Conservation (phyloP, 2,113 vertebrate species). For the Nerophis ophidion region DNA sequence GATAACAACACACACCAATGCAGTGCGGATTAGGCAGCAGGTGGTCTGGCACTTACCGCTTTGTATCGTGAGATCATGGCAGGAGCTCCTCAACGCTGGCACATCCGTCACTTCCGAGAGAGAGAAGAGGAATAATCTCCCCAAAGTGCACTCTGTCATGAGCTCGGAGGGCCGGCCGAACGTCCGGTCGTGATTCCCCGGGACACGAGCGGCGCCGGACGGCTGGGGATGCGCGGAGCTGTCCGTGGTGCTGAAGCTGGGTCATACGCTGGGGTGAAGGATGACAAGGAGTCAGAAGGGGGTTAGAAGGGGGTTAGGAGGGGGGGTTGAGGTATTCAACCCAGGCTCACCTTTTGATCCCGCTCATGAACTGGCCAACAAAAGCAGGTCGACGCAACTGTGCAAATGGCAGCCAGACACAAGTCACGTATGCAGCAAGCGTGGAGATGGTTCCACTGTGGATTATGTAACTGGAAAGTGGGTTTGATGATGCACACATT, state of each 20-base stretch:
- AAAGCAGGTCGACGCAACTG: slow-evolving; percentile 13
- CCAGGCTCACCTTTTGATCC: slow-evolving; percentile 20
- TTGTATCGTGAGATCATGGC: slow-evolving; percentile 68
- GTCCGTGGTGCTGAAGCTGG: slow-evolving; percentile 71
- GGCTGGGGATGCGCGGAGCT: slow-evolving; percentile 49
- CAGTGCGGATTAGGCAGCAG: neutral
- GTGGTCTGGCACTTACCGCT: slow-evolving; percentile 57
- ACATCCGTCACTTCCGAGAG: slow-evolving; percentile 23
- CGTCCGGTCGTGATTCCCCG: slow-evolving; percentile 8
- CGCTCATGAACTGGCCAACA: neutral
- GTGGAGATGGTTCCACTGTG: slow-evolving; percentile 10
- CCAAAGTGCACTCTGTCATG: slow-evolving; percentile 11
- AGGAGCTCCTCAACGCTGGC: slow-evolving; percentile 9
- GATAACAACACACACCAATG: neutral
- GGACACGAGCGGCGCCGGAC: slow-evolving; percentile 5
- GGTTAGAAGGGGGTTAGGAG: neutral
- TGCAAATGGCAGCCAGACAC: slow-evolving; percentile 11
- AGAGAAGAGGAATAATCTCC: neutral
- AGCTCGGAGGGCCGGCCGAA: slow-evolving; percentile 13
- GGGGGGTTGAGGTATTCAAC: slow-evolving; percentile 11
- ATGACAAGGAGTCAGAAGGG: neutral
- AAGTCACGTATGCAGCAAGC: slow-evolving; percentile 42
- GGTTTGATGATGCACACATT: slow-evolving; percentile 11
- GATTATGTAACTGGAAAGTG: slow-evolving; percentile 37
- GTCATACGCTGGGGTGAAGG: slow-evolving; percentile 4